These are phyloP conservation scores for Girardinichthys multiradiatus DNA, from an alignment of 2,113 vertebrate species.

Conservation along the genomic window DNA sequence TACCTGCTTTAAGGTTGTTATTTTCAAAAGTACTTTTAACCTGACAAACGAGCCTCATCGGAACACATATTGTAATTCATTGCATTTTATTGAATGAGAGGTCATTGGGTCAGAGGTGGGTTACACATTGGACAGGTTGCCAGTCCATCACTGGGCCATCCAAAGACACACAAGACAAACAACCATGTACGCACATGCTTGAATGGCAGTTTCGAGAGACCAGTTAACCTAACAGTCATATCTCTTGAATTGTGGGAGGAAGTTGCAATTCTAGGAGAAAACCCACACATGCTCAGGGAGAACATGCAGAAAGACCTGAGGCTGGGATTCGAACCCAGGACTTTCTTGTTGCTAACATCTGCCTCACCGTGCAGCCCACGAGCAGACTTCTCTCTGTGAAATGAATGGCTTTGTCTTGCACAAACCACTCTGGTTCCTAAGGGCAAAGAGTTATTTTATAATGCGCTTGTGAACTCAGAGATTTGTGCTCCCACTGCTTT, in stretches of 20 bases:
- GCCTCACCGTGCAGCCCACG: not conserved
- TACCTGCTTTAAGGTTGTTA: too few relatives aligned
- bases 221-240: not conserved
- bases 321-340: not conserved
- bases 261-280: not conserved
- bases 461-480: not conserved
- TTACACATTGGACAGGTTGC: not conserved
- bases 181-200: not conserved
- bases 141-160: not conserved
- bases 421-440: conserved; percentile 18
- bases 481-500: not conserved
- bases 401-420: conserved; percentile 36
- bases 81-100: too few relatives aligned
- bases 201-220: not conserved
- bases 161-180: too few relatives aligned
- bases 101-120: not conserved
- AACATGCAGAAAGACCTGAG: not conserved
- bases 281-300: not conserved
- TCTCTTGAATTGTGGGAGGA: not conserved
- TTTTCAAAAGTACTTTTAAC: too few relatives aligned
- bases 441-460: conserved; percentile 36
- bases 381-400: conserved; percentile 1
- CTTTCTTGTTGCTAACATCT: not conserved
- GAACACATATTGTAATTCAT: too few relatives aligned
- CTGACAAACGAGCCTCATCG: too few relatives aligned